phyloP scores from a whole-genome alignment of 1,140 invertebrate species.

The Bursaphelenchus mucronatus region DNA sequence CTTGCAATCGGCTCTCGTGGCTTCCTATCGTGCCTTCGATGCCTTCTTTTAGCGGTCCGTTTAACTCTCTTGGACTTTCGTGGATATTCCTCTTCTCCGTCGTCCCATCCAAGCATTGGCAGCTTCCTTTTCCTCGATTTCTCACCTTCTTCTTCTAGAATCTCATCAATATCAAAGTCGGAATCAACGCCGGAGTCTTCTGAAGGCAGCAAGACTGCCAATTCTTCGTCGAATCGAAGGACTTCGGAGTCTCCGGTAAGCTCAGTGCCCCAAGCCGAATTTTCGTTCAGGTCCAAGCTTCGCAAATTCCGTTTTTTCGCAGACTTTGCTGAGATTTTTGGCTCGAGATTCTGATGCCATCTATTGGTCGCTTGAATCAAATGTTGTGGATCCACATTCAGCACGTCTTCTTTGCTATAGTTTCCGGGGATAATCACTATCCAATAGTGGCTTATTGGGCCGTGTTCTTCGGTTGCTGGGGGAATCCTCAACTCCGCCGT shows the following conservation, averaged over 20 bases:
- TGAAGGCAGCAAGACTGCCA: not conserved
- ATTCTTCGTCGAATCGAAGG: not conserved
- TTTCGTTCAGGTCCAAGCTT: not conserved
- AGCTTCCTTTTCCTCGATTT: slow-evolving; percentile 19
- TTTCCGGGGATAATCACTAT: slow-evolving; percentile 89
- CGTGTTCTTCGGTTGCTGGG: slow-evolving; percentile 93
- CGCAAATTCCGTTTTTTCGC: not conserved
- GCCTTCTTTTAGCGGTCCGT: slow-evolving; percentile 4
- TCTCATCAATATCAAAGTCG: slow-evolving; percentile 13
- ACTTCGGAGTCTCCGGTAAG: slow-evolving; percentile 12
- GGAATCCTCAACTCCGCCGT: slow-evolving; percentile 60
- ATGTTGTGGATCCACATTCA: slow-evolving; percentile 36
- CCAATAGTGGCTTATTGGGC: slow-evolving; percentile 95
- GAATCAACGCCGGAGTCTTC: slow-evolving; percentile 20
- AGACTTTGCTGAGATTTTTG: slow-evolving; percentile 1
- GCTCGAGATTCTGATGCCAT: not conserved
- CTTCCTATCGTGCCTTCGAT: slow-evolving; percentile 8
- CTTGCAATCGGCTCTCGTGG: not conserved
- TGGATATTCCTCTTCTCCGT: slow-evolving; percentile 4
- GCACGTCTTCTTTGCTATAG: slow-evolving; percentile 64
- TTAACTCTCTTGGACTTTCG: slow-evolving; percentile 11
- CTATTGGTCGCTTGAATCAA: slow-evolving; percentile 18
- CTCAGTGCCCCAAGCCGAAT: slow-evolving; percentile 12
- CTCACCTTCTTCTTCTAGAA: slow-evolving; percentile 7
- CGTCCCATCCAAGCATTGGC: slow-evolving; percentile 20